phyloP scores from a whole-genome alignment of 53 echinoderm and acorn worm genomes.

The Pentamera pediparva region DNA sequence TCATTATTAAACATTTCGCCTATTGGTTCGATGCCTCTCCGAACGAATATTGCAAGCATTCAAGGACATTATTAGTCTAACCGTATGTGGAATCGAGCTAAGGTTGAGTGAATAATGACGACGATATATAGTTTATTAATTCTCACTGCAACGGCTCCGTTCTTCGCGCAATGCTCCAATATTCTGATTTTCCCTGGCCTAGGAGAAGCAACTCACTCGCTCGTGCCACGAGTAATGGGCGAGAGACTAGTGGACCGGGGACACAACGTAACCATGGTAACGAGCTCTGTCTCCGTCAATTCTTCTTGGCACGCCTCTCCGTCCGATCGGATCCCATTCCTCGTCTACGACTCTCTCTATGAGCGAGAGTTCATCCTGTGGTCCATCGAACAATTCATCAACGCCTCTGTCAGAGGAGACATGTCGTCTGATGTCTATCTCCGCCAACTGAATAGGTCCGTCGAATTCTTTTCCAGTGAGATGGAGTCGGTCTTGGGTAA shows the following conservation, averaged over 20 bases:
- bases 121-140: too few relatives aligned
- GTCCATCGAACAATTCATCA: constrained; percentile 15
- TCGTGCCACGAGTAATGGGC: constrained; percentile 20
- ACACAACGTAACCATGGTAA: constrained; percentile 22
- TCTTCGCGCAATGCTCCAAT: not conserved
- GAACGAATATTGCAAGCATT: too few relatives aligned
- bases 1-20: too few relatives aligned
- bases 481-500: constrained; percentile 17
- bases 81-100: too few relatives aligned
- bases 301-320: constrained; percentile 27
- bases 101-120: too few relatives aligned
- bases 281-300: constrained; percentile 20
- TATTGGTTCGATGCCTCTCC: too few relatives aligned
- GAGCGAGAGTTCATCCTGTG: constrained; percentile 21
- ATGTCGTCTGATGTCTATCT: constrained; percentile 9
- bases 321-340: constrained; percentile 6
- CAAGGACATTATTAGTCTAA: too few relatives aligned
- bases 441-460: not conserved
- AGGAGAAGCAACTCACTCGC: constrained; percentile 14
- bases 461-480: not conserved
- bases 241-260: constrained; percentile 24
- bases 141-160: too few relatives aligned
- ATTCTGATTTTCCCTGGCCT: constrained; percentile 27
- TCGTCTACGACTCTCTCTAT: not conserved
- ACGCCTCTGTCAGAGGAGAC: constrained; percentile 10